A percentile compares a stretch with the other conserved stretches of the same genome.
Evolutionary conservation across 2,797 vertebrate genomes (phyloP).

Genomic region (Pseudochromis fuscus): DNA sequence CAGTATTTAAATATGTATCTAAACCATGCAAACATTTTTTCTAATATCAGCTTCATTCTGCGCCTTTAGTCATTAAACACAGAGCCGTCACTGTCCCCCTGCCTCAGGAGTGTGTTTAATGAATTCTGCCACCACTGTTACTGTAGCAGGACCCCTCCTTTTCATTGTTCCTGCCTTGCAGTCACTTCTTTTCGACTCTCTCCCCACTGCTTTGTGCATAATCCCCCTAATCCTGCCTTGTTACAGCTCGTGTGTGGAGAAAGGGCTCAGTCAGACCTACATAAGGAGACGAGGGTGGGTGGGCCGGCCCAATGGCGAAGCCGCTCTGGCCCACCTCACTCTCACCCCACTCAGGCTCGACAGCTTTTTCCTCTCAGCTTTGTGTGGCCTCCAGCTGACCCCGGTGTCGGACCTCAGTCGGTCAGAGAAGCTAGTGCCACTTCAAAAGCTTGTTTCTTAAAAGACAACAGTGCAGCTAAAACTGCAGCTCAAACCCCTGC

Average conservation of each 20-base stretch:
- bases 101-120: slow-evolving; percentile 5
- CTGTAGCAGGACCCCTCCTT: slow-evolving; percentile 22
- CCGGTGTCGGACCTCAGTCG: not conserved
- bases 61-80: not conserved
- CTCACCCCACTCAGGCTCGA: slow-evolving; percentile 23
- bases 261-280: slow-evolving; percentile 40
- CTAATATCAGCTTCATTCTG: not conserved
- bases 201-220: slow-evolving; percentile 56
- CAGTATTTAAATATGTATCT: not conserved
- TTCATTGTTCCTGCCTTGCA: slow-evolving; percentile 22
- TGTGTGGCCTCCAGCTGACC: slow-evolving; percentile 34
- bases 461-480: not conserved
- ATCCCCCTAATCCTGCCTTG: slow-evolving; percentile 68
- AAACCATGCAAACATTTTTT: not conserved
- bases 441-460: slow-evolving; percentile 26
- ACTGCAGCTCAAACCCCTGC: too few relatives aligned
- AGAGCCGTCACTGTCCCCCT: not conserved
- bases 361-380: slow-evolving; percentile 5
- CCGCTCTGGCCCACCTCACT: slow-evolving; percentile 27
- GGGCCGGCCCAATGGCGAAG: slow-evolving; percentile 18
- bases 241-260: slow-evolving; percentile 41
- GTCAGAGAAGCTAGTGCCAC: not conserved
- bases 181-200: slow-evolving; percentile 36
- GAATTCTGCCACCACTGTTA: slow-evolving; percentile 33
- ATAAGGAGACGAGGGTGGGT: slow-evolving; percentile 20